Percentiles rank a stretch among this genome's conserved stretches.
Conservation (phyloP, 2,888 invertebrate genomes). For the Helleia helle region DNA sequence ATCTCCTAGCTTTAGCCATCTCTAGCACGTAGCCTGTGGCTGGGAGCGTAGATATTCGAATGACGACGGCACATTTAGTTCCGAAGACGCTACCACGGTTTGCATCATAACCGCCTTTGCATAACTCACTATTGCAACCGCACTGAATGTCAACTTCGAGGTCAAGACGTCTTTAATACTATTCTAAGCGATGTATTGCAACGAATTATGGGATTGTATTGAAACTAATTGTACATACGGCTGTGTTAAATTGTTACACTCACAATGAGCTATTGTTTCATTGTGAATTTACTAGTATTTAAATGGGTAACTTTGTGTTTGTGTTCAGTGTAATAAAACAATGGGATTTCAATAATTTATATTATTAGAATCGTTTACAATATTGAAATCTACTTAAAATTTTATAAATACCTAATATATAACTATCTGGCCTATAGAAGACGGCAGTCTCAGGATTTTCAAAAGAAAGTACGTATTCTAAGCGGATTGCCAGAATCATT, state of each 20-base stretch:
- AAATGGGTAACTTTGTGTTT: too few species aligned
- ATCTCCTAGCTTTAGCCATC: conserved; percentile 35
- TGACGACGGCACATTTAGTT: conserved; percentile 23
- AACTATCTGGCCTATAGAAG: too few species aligned
- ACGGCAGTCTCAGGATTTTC: too few species aligned
- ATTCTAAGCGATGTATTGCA: conserved; percentile 23
- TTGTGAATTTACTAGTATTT: too few species aligned
- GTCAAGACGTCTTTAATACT: conserved; percentile 35
- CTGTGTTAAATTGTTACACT: not conserved
- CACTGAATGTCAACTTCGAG: conserved; percentile 54
- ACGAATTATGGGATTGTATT: conserved; percentile 6
- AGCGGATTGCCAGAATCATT: too few species aligned
- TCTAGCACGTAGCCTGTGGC: conserved; percentile 27
- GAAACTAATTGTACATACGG: conserved; percentile 7
- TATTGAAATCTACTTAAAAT: too few species aligned
- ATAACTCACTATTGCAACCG: conserved; percentile 52
- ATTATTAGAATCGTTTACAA: too few species aligned
- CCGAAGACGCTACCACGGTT: conserved; percentile 40
- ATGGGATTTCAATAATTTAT: too few species aligned
- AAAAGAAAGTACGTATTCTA: too few species aligned
- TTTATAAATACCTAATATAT: too few species aligned
- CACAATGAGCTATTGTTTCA: too few species aligned
- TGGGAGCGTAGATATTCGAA: conserved; percentile 21
- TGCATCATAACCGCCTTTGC: conserved; percentile 51
- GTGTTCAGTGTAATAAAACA: too few species aligned